Conservation (phyloP, 2,797 vertebrate species). For the Lacerta bilineata region DNA sequence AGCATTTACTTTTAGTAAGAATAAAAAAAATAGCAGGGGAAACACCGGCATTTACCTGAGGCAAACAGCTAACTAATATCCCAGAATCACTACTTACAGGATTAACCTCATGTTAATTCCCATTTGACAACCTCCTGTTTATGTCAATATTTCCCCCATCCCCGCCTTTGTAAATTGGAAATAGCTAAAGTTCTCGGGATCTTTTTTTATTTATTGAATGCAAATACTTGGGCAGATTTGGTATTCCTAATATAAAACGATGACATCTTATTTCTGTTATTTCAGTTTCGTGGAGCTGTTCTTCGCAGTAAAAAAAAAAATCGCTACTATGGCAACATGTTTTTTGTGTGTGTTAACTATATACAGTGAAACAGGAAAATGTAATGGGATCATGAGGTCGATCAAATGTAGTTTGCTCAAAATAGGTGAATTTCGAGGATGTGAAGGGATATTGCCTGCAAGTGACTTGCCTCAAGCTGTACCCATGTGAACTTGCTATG, state of each 20-base stretch:
- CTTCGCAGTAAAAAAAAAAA: constrained; percentile 23
- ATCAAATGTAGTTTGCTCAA: constrained; percentile 24
- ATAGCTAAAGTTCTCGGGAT: constrained; percentile 75
- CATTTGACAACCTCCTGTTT: constrained; percentile 81
- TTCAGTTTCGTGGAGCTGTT: constrained; percentile 62
- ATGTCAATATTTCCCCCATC: constrained; percentile 81
- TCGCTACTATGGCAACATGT: constrained; percentile 66
- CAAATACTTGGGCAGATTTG: constrained; percentile 63
- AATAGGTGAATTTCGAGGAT: not conserved
- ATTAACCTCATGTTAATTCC: constrained; percentile 78
- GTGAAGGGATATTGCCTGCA: constrained; percentile 50
- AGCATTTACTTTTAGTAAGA: constrained; percentile 60
- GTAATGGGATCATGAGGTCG: constrained; percentile 52
- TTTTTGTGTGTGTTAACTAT: constrained; percentile 49
- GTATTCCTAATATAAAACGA: constrained; percentile 51
- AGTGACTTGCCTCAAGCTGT: constrained; percentile 44
- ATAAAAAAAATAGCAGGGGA: constrained; percentile 45
- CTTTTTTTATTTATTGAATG: constrained; percentile 67
- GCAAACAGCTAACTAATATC: constrained; percentile 52
- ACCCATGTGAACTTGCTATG: constrained; percentile 13
- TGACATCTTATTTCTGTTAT: constrained; percentile 54
- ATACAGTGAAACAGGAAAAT: constrained; percentile 54
- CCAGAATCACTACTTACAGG: constrained; percentile 58
- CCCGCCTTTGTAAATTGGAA: constrained; percentile 79
- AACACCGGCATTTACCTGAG: constrained; percentile 59